phyloP scores from a whole-genome alignment of 2,113 vertebrate species.

The Phodopus roborovskii region DNA sequence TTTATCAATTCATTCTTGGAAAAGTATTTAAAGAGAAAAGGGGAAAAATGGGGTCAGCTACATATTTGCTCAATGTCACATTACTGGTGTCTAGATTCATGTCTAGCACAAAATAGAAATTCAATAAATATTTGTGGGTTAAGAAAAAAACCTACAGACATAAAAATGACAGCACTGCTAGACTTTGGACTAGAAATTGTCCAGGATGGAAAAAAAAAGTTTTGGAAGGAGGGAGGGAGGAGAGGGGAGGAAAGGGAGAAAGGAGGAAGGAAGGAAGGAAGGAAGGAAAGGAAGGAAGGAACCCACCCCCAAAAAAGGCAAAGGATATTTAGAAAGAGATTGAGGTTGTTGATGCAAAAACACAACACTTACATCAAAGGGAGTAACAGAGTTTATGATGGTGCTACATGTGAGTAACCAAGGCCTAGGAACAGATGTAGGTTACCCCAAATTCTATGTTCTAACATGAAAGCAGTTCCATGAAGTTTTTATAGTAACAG shows the following conservation, averaged over 20 bases:
- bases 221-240: no score
- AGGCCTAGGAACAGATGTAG: neutral
- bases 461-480: neutral
- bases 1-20: no score
- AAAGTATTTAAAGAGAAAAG: neutral
- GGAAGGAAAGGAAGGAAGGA: neutral
- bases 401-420: neutral
- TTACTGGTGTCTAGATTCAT: neutral
- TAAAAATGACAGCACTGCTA: neutral
- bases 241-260: neutral
- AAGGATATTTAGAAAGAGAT: neutral
- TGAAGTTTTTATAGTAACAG: neutral
- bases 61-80: no score
- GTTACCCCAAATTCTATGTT: neutral
- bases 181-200: neutral
- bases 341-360: neutral
- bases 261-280: no score
- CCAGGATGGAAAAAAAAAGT: neutral
- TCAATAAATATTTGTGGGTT: neutral
- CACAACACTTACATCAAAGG: neutral
- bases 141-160: neutral
- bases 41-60: neutral
- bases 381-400: neutral
- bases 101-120: neutral
- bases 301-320: neutral